Base-by-base conservation (phyloP, 92 coral and sea anemone species). In the Umimayanthus kanabou region DNA sequence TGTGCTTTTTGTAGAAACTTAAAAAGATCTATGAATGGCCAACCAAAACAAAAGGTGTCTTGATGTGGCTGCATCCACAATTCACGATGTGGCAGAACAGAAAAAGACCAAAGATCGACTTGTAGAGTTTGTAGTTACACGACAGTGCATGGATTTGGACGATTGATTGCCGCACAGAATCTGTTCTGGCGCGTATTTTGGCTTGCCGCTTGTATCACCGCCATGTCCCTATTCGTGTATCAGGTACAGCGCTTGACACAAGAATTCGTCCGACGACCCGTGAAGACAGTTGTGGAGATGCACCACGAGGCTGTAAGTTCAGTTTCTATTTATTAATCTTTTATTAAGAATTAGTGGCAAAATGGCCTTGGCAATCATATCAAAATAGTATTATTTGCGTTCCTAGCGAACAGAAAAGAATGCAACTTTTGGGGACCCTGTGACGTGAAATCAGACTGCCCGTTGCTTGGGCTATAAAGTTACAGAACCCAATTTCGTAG, bases 61-160 rank as follows among this genome's bases (percentile, higher is more conserved):
- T 70, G 74, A 70, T n/a, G 30, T 70, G 74, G 74, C 74, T 70
- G 2, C 2, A 4, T 70, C 13, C 26, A 29, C 72, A 66, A 25
- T 25, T 66, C 23, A 70, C 45, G 45, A 42, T 42, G 45, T 42
- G 2, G 45, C 45, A 9, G 74, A 23, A 70, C 74, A 70, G 20
- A 23, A 70, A 23, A 25, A 29, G 8, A n/a, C 30, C 30, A 23
- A 11, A 7, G 74, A 16, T 16, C 74, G 29, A 26, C 30, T 92
- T 0, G 82, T 71, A 39, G 90, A 89, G 6, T 92, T 53, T 73
- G 81, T 29, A 80, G 88, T 76, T 92, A 92, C 57, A 92, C 94
- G 20, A 80, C 94, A 7, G 91, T 86, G 1, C 94, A 92, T 82
- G 94, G 94, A 26, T 66, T 92, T 64, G 94, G 90, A 8, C 76